Evolutionary conservation across 2,113 vertebrate genomes (phyloP), one percentile per base, ranked within the genome.

Genomic region (Serinus canaria): DNA sequence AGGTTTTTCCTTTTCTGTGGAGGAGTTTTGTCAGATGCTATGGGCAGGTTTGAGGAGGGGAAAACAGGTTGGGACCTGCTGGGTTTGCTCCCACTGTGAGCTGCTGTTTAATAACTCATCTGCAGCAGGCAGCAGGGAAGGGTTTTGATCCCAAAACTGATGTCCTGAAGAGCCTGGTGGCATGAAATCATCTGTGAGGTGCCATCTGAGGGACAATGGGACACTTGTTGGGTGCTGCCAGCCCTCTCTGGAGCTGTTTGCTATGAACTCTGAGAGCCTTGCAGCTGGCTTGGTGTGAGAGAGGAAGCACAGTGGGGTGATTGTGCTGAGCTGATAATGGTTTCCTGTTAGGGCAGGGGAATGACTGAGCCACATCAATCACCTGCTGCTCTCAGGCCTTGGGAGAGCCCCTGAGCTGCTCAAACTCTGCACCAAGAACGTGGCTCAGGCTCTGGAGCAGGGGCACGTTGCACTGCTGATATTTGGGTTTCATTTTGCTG

Each of bases 341-440:
- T 69, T 96, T 96, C 96, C 97, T 97, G 91, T 76, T 22, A 55
- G 70, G 19, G 19, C 7, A 66, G 69, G 74, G 62, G 22, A 95
- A 11, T 39, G 58, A 67, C 73, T 84, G 89, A 75, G 87, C 87
- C 58, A 4, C 16, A 2, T 23, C 80, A 17, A 53, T 63, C 81
- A 76, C 87, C 77, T 95, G 89, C 66, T 22, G 20, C 55, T 35
- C 50, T 50, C 53, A 33, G 3, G 3, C 46, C 21, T 16, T 46
- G 82, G 75, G 15, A 43, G 58, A 16, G n/a, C 1, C 85, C 21
- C 39, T 30, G 82, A 86, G 69, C 24, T 33, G 15, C 33, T 20
- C 59, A 30, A 33, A 2, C 68, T 7, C n/a, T 33, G 80, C 77
- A 52, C 37, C 10, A 8, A 43, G 47, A 27, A 7, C 8, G 0